Percentiles rank a stretch among this genome's conserved stretches.
These are phyloP conservation scores for Oncorhynchus masou DNA, from an alignment of 2,113 vertebrate genomes.

Conservation along the genomic window DNA sequence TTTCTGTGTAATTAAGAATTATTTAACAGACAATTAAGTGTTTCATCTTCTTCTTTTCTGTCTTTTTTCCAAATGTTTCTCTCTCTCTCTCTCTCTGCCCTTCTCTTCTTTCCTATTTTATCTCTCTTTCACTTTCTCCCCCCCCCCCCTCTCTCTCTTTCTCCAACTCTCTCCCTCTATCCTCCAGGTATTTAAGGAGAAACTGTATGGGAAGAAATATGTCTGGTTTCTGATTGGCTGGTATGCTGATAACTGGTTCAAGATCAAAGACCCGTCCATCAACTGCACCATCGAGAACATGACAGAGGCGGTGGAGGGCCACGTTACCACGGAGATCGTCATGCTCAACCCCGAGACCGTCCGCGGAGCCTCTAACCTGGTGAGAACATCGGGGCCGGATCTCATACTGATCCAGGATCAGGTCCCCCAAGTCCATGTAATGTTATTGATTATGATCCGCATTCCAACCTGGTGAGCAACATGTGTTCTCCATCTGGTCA, in stretches of 20 bases:
- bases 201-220: constrained; percentile 92
- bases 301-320: constrained; percentile 92
- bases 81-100: background rate
- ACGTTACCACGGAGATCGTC: constrained; percentile 95
- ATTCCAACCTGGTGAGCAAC: no score
- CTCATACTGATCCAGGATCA: no score
- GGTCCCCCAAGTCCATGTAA: no score
- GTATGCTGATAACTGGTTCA: constrained; percentile 98
- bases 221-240: constrained; percentile 98
- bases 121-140: no score
- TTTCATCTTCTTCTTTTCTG: background rate
- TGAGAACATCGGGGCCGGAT: constrained; percentile 41
- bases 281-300: constrained; percentile 96
- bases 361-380: constrained; percentile 92
- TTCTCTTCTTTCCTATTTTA: constrained; percentile 28
- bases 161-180: background rate
- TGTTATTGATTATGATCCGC: no score
- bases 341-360: constrained; percentile 95
- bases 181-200: constrained; percentile 91
- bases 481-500: background rate
- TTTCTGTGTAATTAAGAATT: background rate
- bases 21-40: background rate
- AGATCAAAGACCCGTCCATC: constrained; percentile 90
- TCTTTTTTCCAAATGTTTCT: background rate
- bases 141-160: background rate